phyloP scores from a whole-genome alignment of 2,797 vertebrate genomes.

The Poecilia wingei region DNA sequence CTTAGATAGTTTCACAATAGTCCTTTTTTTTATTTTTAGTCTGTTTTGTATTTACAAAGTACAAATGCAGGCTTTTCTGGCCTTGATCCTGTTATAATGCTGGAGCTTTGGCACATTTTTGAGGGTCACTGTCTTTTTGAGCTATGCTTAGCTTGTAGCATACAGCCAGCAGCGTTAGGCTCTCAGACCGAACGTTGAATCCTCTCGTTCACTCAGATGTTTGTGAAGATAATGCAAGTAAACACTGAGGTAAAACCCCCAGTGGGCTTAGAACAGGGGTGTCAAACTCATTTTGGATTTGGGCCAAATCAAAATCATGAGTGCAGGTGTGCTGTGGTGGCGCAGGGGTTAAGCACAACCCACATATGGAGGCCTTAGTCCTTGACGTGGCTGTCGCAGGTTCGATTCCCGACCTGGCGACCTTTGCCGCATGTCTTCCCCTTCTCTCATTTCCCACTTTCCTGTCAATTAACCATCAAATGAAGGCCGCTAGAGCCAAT shows the following conservation, averaged over 20 bases:
- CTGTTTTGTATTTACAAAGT: conserved; percentile 8
- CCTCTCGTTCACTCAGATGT: conserved; percentile 58
- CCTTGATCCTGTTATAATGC: conserved; percentile 66
- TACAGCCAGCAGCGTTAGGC: conserved; percentile 58
- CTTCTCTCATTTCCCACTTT: no score
- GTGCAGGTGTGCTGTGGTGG: no score
- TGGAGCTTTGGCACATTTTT: conserved; percentile 58
- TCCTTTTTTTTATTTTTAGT: neutral
- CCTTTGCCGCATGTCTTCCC: no score
- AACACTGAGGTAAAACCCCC: neutral
- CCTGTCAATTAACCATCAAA: no score
- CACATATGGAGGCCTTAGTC: no score
- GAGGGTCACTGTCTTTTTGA: conserved; percentile 74
- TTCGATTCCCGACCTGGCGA: no score
- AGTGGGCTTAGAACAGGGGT: neutral
- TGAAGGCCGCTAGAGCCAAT: no score
- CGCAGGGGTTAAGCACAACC: no score
- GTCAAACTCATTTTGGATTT: no score
- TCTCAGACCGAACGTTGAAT: conserved; percentile 63
- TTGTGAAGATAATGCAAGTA: conserved; percentile 28
- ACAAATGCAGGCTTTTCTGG: conserved; percentile 30
- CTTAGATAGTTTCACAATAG: conserved; percentile 9
- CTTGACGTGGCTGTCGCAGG: no score
- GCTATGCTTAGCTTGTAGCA: conserved; percentile 72
- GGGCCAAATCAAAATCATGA: no score